Conservation (phyloP, 2,113 vertebrate genomes). For the Tichodroma muraria region DNA sequence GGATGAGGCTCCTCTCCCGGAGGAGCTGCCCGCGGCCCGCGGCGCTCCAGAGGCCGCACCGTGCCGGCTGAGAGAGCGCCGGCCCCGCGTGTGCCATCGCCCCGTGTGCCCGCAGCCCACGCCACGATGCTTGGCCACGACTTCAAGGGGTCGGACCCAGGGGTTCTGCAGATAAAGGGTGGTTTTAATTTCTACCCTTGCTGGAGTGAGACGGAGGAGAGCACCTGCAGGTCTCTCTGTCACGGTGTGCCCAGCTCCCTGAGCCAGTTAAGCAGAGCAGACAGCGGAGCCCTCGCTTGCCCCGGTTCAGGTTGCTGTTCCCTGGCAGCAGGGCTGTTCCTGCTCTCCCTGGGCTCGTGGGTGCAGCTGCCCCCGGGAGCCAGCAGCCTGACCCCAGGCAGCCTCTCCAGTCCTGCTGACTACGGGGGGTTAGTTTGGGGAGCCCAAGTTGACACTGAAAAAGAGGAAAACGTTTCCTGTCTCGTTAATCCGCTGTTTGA, state of each 20-base stretch:
- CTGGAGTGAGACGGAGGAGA: background rate
- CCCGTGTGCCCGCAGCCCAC: background rate
- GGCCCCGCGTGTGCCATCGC: background rate
- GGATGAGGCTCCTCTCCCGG: conserved; percentile 8
- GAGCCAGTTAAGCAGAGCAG: background rate
- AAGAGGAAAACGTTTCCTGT: background rate
- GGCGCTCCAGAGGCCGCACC: background rate
- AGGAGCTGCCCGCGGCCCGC: background rate
- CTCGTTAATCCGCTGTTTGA: background rate
- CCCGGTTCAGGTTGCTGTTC: background rate
- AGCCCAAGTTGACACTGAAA: background rate
- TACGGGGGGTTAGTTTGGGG: background rate
- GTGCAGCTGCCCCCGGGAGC: background rate
- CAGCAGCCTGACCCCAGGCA: background rate
- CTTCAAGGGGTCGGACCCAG: conserved; percentile 7
- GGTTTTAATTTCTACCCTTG: background rate
- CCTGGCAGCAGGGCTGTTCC: background rate
- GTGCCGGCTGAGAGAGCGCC: background rate
- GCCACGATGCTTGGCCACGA: background rate
- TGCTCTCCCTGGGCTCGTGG: background rate
- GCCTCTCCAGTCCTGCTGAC: background rate
- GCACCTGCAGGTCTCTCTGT: background rate
- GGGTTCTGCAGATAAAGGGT: background rate
- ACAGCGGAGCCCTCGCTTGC: background rate
- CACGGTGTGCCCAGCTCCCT: background rate